These are phyloP conservation scores for Xestia xanthographa DNA, from an alignment of 2,888 invertebrate genomes.

Conservation along the genomic window DNA sequence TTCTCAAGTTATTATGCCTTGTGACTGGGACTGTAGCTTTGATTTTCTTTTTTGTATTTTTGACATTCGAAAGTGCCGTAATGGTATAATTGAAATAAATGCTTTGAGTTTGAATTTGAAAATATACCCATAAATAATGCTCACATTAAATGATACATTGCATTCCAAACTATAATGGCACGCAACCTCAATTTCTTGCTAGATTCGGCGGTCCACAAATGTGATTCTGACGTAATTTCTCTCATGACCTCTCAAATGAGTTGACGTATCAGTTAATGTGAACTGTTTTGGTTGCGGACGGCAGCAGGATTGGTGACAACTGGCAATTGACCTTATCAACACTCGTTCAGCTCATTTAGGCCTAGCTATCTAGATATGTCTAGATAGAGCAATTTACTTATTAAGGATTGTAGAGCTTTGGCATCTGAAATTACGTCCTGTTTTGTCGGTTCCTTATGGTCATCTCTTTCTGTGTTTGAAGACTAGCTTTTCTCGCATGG, in stretches of 20 bases:
- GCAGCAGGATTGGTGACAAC: conserved; percentile 36
- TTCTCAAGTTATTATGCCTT: no score
- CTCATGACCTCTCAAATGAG: conserved; percentile 6
- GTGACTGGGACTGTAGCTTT: no score
- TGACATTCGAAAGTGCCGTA: no score
- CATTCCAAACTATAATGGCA: conserved; percentile 3
- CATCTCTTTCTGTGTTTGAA: background rate
- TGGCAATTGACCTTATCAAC: conserved; percentile 65
- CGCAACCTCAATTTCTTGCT: conserved; percentile 25
- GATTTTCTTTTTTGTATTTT: no score
- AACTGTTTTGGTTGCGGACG: conserved; percentile 56
- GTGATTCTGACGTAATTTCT: conserved; percentile 21
- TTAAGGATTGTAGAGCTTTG: no score
- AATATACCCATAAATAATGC: background rate
- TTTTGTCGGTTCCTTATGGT: background rate
- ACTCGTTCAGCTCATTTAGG: conserved; percentile 35
- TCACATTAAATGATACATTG: conserved; percentile 4
- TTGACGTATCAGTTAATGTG: conserved; percentile 42
- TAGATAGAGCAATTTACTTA: background rate
- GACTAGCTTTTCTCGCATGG: background rate
- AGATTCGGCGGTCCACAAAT: conserved; percentile 17
- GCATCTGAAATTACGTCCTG: background rate
- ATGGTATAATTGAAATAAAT: no score
- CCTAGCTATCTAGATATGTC: conserved; percentile 6
- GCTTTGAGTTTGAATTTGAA: no score